These are phyloP conservation scores for Microcebus griseorufus DNA, from an alignment of 2,113 vertebrate genomes.

Conservation along the genomic window DNA sequence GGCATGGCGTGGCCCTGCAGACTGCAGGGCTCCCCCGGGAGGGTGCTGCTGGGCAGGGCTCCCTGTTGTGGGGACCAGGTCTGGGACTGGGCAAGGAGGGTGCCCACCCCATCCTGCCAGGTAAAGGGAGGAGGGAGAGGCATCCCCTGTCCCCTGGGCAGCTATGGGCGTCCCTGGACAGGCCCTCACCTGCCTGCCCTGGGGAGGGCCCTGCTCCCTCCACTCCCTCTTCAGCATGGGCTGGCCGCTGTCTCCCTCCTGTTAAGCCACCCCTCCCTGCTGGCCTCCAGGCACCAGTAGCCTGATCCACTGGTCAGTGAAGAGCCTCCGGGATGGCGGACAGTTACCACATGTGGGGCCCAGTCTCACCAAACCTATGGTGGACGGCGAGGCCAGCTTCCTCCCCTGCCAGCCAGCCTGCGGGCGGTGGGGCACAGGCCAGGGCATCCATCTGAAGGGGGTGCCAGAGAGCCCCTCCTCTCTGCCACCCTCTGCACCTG, in stretches of 20 bases:
- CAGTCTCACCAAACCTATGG: neutral
- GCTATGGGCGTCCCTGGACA: neutral
- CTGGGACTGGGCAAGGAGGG: neutral
- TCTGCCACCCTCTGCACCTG: neutral
- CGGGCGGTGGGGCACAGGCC: neutral
- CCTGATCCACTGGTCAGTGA: neutral
- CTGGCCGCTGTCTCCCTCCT: neutral
- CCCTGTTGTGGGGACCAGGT: neutral
- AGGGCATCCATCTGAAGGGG: neutral
- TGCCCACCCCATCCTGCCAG: neutral
- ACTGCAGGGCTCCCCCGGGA: neutral
- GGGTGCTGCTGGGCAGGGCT: neutral
- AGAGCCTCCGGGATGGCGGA: neutral
- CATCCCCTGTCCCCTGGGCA: neutral
- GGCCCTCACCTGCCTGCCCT: neutral
- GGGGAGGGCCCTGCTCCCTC: neutral
- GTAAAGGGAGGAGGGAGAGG: neutral
- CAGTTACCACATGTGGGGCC: neutral
- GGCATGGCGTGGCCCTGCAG: neutral
- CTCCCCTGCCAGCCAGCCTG: neutral
- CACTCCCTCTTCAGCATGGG: neutral
- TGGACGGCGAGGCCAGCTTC: neutral
- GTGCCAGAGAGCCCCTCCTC: accelerated
- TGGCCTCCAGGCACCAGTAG: neutral
- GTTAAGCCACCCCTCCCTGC: neutral